phyloP scores from a whole-genome alignment of 2,888 invertebrate species.

The Heliconius cydno region DNA sequence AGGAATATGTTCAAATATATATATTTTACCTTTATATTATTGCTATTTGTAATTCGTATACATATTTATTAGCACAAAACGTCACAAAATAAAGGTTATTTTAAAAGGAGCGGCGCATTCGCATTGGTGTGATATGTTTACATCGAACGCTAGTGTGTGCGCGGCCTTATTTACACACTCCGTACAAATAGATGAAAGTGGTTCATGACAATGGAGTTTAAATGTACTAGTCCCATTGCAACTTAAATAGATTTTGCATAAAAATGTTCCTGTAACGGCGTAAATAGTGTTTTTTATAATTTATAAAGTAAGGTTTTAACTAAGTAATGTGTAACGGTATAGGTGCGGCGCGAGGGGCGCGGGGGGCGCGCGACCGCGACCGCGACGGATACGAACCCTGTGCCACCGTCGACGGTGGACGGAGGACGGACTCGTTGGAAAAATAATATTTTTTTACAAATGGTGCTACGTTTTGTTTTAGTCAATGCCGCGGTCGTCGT shows the following conservation, averaged over 20 bases:
- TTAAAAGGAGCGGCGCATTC: constrained; percentile 76
- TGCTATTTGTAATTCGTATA: constrained; percentile 32
- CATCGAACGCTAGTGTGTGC: constrained; percentile 79
- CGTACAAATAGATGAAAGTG: constrained; percentile 55
- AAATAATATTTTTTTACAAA: constrained; percentile 80
- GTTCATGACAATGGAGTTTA: constrained; percentile 63
- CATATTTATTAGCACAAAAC: constrained; percentile 52
- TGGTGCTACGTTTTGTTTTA: constrained; percentile 81
- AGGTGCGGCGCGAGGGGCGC: constrained; percentile 50
- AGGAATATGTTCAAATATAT: not conserved
- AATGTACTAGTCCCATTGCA: constrained; percentile 82
- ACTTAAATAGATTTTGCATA: constrained; percentile 79
- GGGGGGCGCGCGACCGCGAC: constrained; percentile 50
- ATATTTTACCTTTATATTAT: not conserved
- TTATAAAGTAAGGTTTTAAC: constrained; percentile 56
- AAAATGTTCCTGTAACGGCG: constrained; percentile 80
- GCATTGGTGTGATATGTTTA: constrained; percentile 70
- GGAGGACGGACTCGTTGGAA: constrained; percentile 57
- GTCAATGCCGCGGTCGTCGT: constrained; percentile 58
- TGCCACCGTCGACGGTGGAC: not conserved
- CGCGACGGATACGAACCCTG: constrained; percentile 27
- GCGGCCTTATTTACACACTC: constrained; percentile 72
- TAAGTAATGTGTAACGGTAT: constrained; percentile 60
- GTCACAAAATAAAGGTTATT: constrained; percentile 74
- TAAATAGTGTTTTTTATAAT: constrained; percentile 75